Evolutionary conservation across 2,113 vertebrate genomes (phyloP).

Genomic region (Oreochromis aureus): DNA sequence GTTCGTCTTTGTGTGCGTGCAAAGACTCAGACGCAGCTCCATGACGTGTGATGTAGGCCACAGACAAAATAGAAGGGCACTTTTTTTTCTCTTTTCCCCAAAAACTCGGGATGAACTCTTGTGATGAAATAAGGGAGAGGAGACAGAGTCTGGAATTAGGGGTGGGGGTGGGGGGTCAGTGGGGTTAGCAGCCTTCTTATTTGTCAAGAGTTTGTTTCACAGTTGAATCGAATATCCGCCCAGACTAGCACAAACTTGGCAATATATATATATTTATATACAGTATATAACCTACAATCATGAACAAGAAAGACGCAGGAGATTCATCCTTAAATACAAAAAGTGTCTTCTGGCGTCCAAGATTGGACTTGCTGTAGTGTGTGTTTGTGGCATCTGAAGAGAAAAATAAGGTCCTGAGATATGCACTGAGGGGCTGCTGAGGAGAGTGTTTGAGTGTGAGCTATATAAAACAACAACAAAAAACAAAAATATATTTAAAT

Average conservation of each 20-base stretch:
- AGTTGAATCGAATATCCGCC: constrained; percentile 76
- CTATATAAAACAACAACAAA: constrained; percentile 63
- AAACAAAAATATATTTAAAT: constrained; percentile 60
- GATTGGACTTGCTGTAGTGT: constrained; percentile 62
- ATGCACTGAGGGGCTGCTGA: constrained; percentile 65
- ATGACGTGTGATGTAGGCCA: constrained; percentile 52
- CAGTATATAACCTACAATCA: constrained; percentile 63
- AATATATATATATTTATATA: constrained; percentile 54
- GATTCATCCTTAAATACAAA: constrained; percentile 59
- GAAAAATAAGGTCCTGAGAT: constrained; percentile 85
- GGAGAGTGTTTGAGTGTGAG: constrained; percentile 59
- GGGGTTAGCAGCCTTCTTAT: constrained; percentile 73
- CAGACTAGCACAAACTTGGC: constrained; percentile 70
- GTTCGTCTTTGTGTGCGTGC: constrained; percentile 5
- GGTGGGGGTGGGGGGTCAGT: neutral
- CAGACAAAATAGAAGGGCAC: constrained; percentile 62
- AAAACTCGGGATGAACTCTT: constrained; percentile 39
- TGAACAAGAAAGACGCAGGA: constrained; percentile 38
- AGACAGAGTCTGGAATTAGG: constrained; percentile 13
- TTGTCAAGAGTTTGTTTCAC: constrained; percentile 79
- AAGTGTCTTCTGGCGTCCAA: constrained; percentile 44
- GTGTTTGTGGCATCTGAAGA: constrained; percentile 68
- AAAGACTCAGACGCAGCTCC: constrained; percentile 33
- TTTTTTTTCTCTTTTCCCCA: constrained; percentile 6
- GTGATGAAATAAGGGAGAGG: neutral